Base-by-base conservation (phyloP, 2,888 invertebrate species). In the Boloria euphrosyne region DNA sequence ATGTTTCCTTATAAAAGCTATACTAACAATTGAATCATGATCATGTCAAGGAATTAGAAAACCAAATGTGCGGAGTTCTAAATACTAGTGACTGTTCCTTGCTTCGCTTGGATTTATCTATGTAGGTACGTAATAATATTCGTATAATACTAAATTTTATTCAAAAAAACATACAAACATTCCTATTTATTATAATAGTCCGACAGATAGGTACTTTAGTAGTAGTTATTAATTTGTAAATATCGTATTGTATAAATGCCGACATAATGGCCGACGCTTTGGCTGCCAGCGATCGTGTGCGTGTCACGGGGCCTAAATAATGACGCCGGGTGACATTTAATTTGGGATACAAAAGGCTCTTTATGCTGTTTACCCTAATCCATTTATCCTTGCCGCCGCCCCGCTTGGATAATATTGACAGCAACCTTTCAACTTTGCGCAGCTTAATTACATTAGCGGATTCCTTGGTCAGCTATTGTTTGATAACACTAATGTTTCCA, bases 291-390 rank as follows among this genome's bases (percentile, higher is more conserved):
- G 80, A 84, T 85, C 83, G 84, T 80, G 82, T 83, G 84, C 83
- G 85, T 84, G 87, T 87, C 89, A 87, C 80, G 77, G 75, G 83
- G 77, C 75, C 84, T 90, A 88, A 90, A 87, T 91, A 91, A 91
- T 90, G 90, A 91, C 86, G 80, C 79, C 78, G 86, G 84, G 82
- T 90, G 91, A 90, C 90, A 83, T 91, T 90, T 90, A 89, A 91
- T 90, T 90, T 90, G 76, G 84, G 86, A 88, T 90, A 91, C 90
- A 91, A 91, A 90, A 89, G 89, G 82, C 86, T 88, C 85, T 88
- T 89, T 88, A 90, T 87, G 82, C 87, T 88, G 86, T 89, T 90
- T 89, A 88, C 89, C 87, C 90, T 90, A 87, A 90, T 89, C 90
- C 78, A 78, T 78, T 79, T 76, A 77, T 75, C 75, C 74, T 72